phyloP scores from a whole-genome alignment of 1,140 invertebrate species.

The Eriosoma lanigerum region DNA sequence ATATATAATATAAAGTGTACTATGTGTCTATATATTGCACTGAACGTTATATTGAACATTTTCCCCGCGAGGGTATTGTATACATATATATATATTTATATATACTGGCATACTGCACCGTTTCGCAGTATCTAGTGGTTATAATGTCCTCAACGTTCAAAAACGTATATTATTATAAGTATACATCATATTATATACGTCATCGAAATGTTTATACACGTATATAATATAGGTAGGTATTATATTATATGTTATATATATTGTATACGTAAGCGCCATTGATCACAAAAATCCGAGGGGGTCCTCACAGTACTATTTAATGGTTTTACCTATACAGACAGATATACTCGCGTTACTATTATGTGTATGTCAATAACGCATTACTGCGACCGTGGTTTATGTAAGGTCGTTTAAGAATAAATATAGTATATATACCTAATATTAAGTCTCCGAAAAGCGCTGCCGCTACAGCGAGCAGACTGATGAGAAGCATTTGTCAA shows the following conservation, averaged over 20 bases:
- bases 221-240: neutral
- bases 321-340: neutral
- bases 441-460: neutral
- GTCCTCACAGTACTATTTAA: neutral
- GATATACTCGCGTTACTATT: conserved; percentile 11
- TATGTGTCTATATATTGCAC: too few species aligned
- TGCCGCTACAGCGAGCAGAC: neutral
- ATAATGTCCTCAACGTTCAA: neutral
- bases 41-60: too few species aligned
- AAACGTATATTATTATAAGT: conserved; percentile 12
- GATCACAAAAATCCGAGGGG: conserved; percentile 42
- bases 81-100: neutral
- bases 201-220: neutral
- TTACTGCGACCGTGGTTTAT: conserved; percentile 32
- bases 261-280: conserved; percentile 31
- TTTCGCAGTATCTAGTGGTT: neutral
- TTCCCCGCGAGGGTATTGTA: too few species aligned
- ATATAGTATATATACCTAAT: neutral
- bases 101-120: neutral
- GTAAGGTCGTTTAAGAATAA: conserved; percentile 31
- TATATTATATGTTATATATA: neutral
- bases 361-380: conserved; percentile 36
- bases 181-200: too few species aligned
- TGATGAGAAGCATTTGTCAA: conserved; percentile 49
- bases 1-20: too few species aligned